These are phyloP conservation scores for Borostomias antarcticus DNA, from an alignment of 2,797 vertebrate genomes.

Conservation along the genomic window DNA sequence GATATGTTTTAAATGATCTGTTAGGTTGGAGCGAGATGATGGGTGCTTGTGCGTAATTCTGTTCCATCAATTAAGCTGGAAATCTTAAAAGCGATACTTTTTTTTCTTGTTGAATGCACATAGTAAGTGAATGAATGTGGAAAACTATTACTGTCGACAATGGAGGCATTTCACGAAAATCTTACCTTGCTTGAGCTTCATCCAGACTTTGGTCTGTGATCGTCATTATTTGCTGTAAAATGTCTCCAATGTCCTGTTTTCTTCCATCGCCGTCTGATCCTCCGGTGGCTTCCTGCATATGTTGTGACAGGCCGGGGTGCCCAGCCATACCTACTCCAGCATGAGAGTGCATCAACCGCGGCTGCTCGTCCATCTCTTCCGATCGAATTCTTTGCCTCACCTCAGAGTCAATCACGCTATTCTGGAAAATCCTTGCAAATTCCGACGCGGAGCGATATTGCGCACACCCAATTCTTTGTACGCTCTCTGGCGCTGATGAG, in stretches of 20 bases:
- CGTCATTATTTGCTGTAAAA: conserved; percentile 99
- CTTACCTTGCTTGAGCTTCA: conserved; percentile 96
- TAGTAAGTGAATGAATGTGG: too few species aligned
- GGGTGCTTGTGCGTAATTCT: background rate
- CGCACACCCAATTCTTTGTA: conserved; percentile 32
- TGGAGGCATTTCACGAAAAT: conserved; percentile 13
- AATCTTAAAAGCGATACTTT: background rate
- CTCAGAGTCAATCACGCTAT: conserved; percentile 35
- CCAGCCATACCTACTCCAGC: conserved; percentile 91
- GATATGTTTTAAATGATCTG: background rate
- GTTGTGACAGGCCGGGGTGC: conserved; percentile 93
- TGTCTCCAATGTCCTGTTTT: conserved; percentile 98
- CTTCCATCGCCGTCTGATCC: conserved; percentile 89
- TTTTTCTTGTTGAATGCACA: background rate
- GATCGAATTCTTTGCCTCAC: conserved; percentile 24
- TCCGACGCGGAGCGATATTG: conserved; percentile 42
- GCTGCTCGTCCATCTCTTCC: conserved; percentile 93
- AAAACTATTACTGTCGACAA: conserved; percentile 6
- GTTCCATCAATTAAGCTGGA: background rate
- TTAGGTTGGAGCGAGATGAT: background rate
- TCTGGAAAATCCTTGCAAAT: conserved; percentile 51
- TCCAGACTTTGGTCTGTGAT: conserved; percentile 99
- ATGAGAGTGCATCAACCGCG: conserved; percentile 94
- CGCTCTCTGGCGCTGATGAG: conserved; percentile 23
- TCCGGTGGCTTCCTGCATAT: conserved; percentile 90